Conservation (phyloP, 2,888 invertebrate genomes). For the Sthenelais limicola region DNA sequence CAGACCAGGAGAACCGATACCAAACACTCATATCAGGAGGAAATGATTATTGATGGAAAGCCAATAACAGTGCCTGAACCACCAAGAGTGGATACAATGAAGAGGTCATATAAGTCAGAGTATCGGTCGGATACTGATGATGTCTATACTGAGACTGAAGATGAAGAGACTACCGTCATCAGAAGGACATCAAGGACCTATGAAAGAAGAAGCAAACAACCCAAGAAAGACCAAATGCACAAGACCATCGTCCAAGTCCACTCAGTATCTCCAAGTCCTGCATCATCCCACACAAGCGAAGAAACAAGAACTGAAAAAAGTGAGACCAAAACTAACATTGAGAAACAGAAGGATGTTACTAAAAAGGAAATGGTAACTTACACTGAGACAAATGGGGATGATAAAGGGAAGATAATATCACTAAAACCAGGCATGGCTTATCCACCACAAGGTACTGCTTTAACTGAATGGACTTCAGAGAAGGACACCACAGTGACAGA, state of each 20-base stretch:
- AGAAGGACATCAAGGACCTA: constrained; percentile 15
- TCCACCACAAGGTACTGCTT: not conserved
- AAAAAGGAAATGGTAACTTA: too few species aligned
- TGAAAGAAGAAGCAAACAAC: constrained; percentile 5
- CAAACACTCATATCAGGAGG: not conserved
- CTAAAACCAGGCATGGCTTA: too few species aligned
- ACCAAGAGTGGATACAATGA: constrained; percentile 17
- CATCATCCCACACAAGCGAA: too few species aligned
- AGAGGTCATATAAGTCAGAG: constrained; percentile 11
- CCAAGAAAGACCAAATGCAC: too few species aligned
- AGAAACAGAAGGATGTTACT: too few species aligned
- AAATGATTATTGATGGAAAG: not conserved
- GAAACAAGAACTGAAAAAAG: too few species aligned
- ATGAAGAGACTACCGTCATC: constrained; percentile 21
- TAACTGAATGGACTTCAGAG: constrained; percentile 18
- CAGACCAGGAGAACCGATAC: not conserved
- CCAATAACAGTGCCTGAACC: not conserved
- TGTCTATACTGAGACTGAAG: constrained; percentile 30
- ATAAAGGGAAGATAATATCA: too few species aligned
- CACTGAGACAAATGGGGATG: too few species aligned
- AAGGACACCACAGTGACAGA: not conserved
- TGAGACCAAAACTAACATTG: too few species aligned
- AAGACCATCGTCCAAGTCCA: too few species aligned
- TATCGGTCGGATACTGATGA: constrained; percentile 26
- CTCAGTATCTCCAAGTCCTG: too few species aligned